phyloP scores from a whole-genome alignment of 35 echinoderm and acorn worm species.

The Anneissia japonica region DNA sequence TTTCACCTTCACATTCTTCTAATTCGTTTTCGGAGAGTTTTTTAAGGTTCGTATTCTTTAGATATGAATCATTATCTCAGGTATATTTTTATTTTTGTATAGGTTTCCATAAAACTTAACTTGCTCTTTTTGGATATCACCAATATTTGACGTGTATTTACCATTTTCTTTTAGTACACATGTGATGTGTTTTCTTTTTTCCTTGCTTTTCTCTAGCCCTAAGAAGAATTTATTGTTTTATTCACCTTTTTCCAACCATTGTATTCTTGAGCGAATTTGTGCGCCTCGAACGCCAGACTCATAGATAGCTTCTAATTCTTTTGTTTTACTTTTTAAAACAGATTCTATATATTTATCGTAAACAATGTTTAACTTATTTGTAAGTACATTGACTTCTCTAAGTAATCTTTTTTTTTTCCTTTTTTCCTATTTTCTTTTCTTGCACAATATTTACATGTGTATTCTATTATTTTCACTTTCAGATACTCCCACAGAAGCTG shows the following conservation, averaged over 20 bases:
- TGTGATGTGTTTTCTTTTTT: neutral
- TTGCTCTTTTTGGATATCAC: neutral
- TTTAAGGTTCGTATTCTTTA: neutral
- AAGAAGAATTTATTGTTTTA: neutral
- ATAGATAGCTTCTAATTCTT: neutral
- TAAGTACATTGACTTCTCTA: neutral
- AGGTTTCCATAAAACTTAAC: neutral
- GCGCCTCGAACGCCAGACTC: neutral
- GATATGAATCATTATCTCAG: neutral
- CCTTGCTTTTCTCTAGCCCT: neutral
- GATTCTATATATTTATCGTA: neutral
- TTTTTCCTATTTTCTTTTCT: neutral
- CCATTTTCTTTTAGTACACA: neutral
- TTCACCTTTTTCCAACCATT: neutral
- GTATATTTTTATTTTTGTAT: neutral
- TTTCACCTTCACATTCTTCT: neutral
- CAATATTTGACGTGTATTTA: neutral
- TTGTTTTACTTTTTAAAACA: neutral
- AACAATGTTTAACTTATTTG: neutral
- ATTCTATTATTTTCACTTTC: neutral
- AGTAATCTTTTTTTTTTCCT: neutral
- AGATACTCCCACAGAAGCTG: neutral
- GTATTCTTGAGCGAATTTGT: neutral
- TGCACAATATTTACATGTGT: neutral
- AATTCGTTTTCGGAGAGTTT: neutral